A percentile compares a stretch with the other conserved stretches of the same genome.
Conservation (phyloP, 2,797 vertebrate species). For the Ciconia nigra region DNA sequence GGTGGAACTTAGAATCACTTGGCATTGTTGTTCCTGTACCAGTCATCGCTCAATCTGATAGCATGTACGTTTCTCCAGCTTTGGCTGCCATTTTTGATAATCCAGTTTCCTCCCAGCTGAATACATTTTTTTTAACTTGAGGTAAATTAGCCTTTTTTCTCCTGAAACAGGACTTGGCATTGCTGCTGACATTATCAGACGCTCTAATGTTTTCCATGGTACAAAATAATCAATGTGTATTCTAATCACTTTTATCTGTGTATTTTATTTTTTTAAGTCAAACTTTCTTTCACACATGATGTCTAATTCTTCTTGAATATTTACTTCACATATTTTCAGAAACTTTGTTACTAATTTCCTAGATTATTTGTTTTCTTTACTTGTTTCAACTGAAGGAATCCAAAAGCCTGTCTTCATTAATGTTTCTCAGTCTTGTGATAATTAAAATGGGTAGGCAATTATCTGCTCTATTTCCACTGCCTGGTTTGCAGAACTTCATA, state of each 20-base stretch:
- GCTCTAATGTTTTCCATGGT: background rate
- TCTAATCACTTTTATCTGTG: background rate
- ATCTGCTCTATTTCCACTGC: background rate
- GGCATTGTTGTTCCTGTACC: background rate
- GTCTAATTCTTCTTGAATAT: background rate
- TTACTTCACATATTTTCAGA: background rate
- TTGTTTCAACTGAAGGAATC: background rate
- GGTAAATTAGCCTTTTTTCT: background rate
- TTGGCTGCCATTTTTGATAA: background rate
- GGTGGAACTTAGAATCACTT: background rate
- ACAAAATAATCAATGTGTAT: background rate
- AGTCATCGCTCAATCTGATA: background rate
- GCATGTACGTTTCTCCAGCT: accelerated
- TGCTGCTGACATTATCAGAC: background rate
- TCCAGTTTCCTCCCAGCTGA: background rate
- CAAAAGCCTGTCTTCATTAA: background rate
- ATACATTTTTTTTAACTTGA: background rate
- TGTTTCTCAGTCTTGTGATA: background rate
- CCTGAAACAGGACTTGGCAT: background rate
- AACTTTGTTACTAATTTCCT: background rate
- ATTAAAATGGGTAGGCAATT: background rate
- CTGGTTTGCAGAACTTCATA: background rate
- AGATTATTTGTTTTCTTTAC: background rate
- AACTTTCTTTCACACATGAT: background rate
- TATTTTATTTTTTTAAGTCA: background rate